Evolutionary conservation across 2,888 invertebrate genomes (phyloP).

Genomic region (Zygothrica quintamaculata): DNA sequence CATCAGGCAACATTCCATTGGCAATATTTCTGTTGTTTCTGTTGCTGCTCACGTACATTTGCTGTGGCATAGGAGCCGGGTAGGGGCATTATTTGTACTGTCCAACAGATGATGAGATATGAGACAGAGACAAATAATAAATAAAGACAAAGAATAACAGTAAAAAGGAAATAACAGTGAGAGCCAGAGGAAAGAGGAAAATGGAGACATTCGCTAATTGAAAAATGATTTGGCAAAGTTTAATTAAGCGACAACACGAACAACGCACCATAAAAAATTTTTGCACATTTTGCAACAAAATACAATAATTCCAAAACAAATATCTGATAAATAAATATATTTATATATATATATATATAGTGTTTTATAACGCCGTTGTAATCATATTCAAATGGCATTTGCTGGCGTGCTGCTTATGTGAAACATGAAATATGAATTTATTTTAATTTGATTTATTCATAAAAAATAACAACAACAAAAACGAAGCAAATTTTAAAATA

Average conservation of each 20-base stretch:
- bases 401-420: constrained; percentile 2
- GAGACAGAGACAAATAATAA: constrained; percentile 14
- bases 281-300: constrained; percentile 32
- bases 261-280: constrained; percentile 35
- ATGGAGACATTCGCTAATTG: constrained; percentile 53
- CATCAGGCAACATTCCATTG: constrained; percentile 16
- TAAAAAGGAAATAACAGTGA: too few species aligned
- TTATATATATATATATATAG: too few species aligned
- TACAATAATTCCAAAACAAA: constrained; percentile 1
- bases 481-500: constrained; percentile 22
- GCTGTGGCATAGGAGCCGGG: too few species aligned
- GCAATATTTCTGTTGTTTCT: constrained; percentile 15
- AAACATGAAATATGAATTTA: constrained; percentile 74
- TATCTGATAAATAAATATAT: neutral
- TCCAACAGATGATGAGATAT: constrained; percentile 32
- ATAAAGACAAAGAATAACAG: neutral
- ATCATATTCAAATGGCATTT: constrained; percentile 43
- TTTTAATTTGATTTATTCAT: constrained; percentile 71
- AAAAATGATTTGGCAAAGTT: constrained; percentile 64
- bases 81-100: constrained; percentile 32
- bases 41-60: constrained; percentile 34
- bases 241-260: constrained; percentile 48
- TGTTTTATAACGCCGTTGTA: constrained; percentile 25
- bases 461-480: constrained; percentile 12
- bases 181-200: neutral